Evolutionary conservation across 2,888 invertebrate genomes (phyloP).

Genomic region (Agriotes lineatus): DNA sequence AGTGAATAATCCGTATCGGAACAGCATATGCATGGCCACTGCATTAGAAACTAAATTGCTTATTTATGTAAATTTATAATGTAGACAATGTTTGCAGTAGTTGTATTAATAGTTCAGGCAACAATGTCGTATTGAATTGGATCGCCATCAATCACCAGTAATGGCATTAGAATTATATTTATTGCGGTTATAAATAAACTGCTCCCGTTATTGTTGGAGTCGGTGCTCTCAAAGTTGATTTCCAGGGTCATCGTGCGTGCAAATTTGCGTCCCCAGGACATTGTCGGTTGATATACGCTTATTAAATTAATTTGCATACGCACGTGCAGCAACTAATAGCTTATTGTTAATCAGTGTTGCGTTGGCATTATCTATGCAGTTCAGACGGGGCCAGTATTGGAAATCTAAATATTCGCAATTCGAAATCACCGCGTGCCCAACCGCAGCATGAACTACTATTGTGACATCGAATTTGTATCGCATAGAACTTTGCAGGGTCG

Average conservation of each 20-base stretch:
- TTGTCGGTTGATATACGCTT: slow-evolving; percentile 17
- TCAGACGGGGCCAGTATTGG: slow-evolving; percentile 31
- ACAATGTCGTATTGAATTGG: slow-evolving; percentile 2
- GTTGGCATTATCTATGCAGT: slow-evolving; percentile 51
- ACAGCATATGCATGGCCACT: slow-evolving; percentile 12
- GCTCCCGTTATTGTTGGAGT: too few relatives aligned
- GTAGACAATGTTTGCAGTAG: slow-evolving; percentile 30
- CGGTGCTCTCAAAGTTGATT: too few relatives aligned
- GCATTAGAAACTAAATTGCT: slow-evolving; percentile 40
- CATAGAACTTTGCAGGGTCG: too few relatives aligned
- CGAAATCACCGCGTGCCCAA: slow-evolving; percentile 10
- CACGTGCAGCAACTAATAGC: slow-evolving; percentile 40
- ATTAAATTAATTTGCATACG: slow-evolving; percentile 49
- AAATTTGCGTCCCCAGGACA: too few relatives aligned
- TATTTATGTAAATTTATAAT: slow-evolving; percentile 43
- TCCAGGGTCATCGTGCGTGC: too few relatives aligned
- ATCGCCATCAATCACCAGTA: neutral
- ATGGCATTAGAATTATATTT: neutral
- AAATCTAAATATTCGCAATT: slow-evolving; percentile 32
- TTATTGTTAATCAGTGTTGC: slow-evolving; percentile 50
- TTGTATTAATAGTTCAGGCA: slow-evolving; percentile 20
- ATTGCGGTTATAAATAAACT: neutral
- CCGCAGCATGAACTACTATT: slow-evolving; percentile 11
- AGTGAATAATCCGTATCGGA: slow-evolving; percentile 33
- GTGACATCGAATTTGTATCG: too few relatives aligned